These are phyloP conservation scores for Thryonomys swinderianus DNA, from an alignment of 2,113 vertebrate species.

Conservation along the genomic window DNA sequence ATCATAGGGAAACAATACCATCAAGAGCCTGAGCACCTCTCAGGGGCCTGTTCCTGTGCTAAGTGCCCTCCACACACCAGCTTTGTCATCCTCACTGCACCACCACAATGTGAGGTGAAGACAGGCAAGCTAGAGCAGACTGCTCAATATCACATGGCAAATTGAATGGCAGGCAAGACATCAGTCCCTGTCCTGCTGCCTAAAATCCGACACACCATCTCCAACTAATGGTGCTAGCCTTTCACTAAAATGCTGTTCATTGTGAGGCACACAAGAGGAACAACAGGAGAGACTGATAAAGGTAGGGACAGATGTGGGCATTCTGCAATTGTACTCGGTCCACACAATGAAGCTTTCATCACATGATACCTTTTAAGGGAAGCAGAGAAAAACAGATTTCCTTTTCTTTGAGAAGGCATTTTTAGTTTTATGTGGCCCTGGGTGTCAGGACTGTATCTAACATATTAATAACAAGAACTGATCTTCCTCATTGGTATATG, in stretches of 20 bases:
- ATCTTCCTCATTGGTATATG: background rate
- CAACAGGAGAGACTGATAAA: background rate
- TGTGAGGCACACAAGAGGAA: background rate
- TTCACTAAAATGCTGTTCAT: background rate
- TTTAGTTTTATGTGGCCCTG: background rate
- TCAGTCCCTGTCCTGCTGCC: background rate
- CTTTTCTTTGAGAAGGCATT: slow-evolving; percentile 30
- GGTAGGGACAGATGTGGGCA: background rate
- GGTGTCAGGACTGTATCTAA: background rate
- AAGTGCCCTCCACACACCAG: background rate
- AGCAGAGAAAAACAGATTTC: background rate
- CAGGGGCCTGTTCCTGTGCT: background rate
- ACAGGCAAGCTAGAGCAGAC: too few relatives aligned
- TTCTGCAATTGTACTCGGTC: slow-evolving; percentile 9
- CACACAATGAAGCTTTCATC: background rate
- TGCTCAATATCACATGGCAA: too few relatives aligned
- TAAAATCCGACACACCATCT: background rate
- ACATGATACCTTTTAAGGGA: slow-evolving; percentile 5
- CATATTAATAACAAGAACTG: background rate
- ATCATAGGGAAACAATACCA: slow-evolving; percentile 11
- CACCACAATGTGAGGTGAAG: background rate
- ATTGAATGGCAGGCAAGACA: background rate
- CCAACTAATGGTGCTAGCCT: background rate
- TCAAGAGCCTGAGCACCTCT: background rate
- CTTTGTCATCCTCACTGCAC: background rate